Base-by-base conservation (phyloP, 2,113 vertebrate species). In the Brachyhypopomus occidentalis region DNA sequence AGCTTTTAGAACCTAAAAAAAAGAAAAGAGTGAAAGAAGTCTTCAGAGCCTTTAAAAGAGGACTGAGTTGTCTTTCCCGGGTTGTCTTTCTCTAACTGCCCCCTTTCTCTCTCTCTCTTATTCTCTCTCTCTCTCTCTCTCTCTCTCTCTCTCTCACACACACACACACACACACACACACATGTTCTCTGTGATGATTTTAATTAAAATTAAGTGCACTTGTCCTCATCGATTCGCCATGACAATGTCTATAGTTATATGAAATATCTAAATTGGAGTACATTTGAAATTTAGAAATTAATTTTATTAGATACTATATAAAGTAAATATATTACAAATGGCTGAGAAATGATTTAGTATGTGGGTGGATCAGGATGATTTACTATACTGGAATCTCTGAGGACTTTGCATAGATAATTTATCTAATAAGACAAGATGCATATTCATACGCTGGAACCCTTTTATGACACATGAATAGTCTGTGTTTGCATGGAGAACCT, bases 191-290 rank as follows among this genome's bases (percentile, higher is more conserved):
- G 63, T 77, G 77, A 84, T 77, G 70, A 45, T 80, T 84, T 76
- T 84, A 86, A 84, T 86, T 81, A 79, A 70, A 71, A 82, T 84
- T 67, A 86, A 86, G 79, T 82, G 85, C 83, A 82, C 74, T 82
- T 84, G 80, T 66, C 60, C 77, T 84, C 73, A 77, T 60, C 20
- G 72, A 73, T 64, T 84, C 66, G 72, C 16, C 77, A 60, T 74
- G 74, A 81, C 83, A 62, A 16, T 41, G 76, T 82, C 75, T 82
- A 48, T 77, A 70, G 56, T 69, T 69, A 41, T 81, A 59, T 58
- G 45, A 79, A 83, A 76, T 30, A 22, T 52, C 62, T 74, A 77
- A 84, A 78, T 78, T 72, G 69, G 59, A 75, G 52, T 59, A 83
- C 77, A 77, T 85, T 76, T 3, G 36, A 72, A 71, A 75, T 85